phyloP scores from a whole-genome alignment of 2,888 invertebrate species.

The Bombylius discolor region DNA sequence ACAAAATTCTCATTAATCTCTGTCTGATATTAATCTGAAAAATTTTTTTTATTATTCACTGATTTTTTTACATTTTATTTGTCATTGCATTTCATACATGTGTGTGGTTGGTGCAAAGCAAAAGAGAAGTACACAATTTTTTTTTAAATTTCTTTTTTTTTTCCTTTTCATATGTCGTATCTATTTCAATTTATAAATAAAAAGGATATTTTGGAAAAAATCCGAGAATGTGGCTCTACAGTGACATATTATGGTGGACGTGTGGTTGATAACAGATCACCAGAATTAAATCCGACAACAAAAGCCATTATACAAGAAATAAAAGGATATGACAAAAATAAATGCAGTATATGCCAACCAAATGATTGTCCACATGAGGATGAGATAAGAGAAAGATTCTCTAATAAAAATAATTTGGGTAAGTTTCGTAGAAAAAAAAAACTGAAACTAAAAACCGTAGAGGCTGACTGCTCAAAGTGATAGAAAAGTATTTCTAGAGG shows the following conservation, averaged over 20 bases:
- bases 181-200: constrained; percentile 1
- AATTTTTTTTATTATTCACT: no score
- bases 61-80: no score
- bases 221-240: constrained; percentile 77
- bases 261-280: constrained; percentile 56
- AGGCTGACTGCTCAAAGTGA: no score
- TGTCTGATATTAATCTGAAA: neutral
- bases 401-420: constrained; percentile 2
- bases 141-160: neutral
- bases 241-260: constrained; percentile 81
- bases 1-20: neutral
- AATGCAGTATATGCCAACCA: constrained; percentile 34
- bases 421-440: neutral
- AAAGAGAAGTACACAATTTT: neutral
- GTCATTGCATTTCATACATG: no score
- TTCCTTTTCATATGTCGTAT: neutral
- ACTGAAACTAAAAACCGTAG: no score
- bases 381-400: constrained; percentile 15
- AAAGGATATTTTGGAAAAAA: constrained; percentile 66
- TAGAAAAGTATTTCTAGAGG: no score
- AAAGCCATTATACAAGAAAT: constrained; percentile 64
- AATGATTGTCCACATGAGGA: constrained; percentile 20
- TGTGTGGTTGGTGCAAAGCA: neutral
- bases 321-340: constrained; percentile 25
- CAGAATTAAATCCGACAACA: constrained; percentile 53